These are phyloP conservation scores for Papilio machaon DNA, from an alignment of 1,140 invertebrate genomes.

Conservation along the genomic window DNA sequence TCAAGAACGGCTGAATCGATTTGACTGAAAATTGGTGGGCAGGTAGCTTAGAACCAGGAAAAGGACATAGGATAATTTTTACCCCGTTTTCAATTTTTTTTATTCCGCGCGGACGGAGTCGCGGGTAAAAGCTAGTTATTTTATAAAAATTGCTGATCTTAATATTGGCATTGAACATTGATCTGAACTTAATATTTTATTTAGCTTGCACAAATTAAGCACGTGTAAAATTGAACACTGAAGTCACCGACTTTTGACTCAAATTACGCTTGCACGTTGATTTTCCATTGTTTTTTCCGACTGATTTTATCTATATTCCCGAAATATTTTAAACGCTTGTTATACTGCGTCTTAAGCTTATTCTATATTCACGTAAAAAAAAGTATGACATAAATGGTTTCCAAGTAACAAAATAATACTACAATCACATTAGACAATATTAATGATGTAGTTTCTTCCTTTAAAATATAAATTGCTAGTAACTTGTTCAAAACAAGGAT, in stretches of 20 bases:
- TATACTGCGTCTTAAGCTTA: too few relatives aligned
- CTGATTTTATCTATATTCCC: background rate
- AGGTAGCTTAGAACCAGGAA: too few relatives aligned
- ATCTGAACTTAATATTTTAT: background rate
- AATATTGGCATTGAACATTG: background rate
- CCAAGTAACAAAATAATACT: background rate
- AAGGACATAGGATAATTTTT: too few relatives aligned
- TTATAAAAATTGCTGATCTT: background rate
- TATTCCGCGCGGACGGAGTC: too few relatives aligned
- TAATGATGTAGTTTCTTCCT: background rate
- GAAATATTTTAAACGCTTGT: too few relatives aligned
- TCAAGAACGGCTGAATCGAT: too few relatives aligned
- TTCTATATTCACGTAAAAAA: too few relatives aligned
- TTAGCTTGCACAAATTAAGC: background rate
- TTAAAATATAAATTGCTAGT: background rate
- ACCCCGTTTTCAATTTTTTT: too few relatives aligned
- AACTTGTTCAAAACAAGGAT: background rate
- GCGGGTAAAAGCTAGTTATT: background rate
- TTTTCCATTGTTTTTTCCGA: background rate
- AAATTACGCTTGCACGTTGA: background rate
- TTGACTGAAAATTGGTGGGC: too few relatives aligned
- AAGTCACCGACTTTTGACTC: background rate
- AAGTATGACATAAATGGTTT: background rate
- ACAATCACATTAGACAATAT: background rate
- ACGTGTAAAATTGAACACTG: background rate